Conservation (phyloP, 2,797 vertebrate genomes). For the Sebastiscus albofasciatus region DNA sequence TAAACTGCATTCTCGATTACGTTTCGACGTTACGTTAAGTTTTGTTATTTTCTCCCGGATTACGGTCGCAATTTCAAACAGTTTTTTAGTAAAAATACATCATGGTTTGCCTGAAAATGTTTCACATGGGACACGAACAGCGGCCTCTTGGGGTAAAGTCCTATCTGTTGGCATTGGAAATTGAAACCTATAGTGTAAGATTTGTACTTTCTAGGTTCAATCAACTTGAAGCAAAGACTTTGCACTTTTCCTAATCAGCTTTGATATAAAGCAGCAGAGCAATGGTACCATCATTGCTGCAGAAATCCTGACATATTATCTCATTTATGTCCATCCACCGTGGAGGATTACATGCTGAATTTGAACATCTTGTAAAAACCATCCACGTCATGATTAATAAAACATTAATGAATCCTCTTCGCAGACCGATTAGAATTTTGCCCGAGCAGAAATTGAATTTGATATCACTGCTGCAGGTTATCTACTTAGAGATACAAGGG, state of each 20-base stretch:
- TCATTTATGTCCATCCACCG: conserved; percentile 2
- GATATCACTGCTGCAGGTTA: conserved; percentile 17
- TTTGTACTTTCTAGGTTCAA: neutral
- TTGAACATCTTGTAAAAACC: conserved; percentile 12
- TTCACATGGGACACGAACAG: too few relatives aligned
- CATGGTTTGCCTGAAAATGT: too few relatives aligned
- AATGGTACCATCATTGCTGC: neutral
- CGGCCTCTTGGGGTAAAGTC: neutral
- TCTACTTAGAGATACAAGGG: neutral
- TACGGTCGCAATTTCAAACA: too few relatives aligned
- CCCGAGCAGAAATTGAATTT: neutral
- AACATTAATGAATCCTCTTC: conserved; percentile 22
- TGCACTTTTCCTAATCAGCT: neutral
- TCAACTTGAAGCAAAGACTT: neutral
- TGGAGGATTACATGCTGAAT: neutral
- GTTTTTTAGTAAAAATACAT: too few relatives aligned
- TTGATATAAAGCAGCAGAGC: neutral
- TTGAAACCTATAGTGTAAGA: neutral
- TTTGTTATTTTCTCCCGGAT: too few relatives aligned
- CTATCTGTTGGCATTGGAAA: neutral
- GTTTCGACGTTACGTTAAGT: too few relatives aligned
- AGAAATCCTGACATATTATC: conserved; percentile 10
- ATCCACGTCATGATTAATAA: conserved; percentile 19
- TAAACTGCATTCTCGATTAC: too few relatives aligned
- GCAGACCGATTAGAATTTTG: conserved; percentile 15